Conservation (phyloP, 2,113 vertebrate genomes). For the Oophaga pumilio region DNA sequence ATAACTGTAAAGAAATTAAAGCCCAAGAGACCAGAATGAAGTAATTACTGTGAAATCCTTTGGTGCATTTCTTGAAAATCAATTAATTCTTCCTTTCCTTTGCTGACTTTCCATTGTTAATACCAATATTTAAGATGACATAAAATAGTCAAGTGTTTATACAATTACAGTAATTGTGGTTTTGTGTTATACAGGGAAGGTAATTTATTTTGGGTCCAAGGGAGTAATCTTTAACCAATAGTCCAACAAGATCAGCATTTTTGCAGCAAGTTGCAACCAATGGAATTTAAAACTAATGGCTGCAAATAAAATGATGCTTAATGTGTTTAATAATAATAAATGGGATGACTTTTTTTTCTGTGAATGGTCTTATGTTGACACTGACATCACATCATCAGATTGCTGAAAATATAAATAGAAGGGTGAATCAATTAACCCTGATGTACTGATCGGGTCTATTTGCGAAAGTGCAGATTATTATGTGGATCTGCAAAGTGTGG, state of each 20-base stretch:
- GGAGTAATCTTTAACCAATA: background rate
- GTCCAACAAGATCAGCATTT: background rate
- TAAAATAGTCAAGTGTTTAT: background rate
- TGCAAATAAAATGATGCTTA: background rate
- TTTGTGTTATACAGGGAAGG: background rate
- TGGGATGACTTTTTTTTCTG: background rate
- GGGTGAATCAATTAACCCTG: background rate
- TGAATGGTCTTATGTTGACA: background rate
- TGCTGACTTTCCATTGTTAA: background rate
- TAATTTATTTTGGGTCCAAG: background rate
- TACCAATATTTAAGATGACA: background rate
- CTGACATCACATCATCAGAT: background rate
- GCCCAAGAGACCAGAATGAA: background rate
- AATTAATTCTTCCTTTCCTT: conserved; percentile 27
- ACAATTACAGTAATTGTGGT: background rate
- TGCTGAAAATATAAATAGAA: background rate
- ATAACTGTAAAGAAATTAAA: background rate
- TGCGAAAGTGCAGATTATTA: no score
- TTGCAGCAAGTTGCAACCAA: background rate
- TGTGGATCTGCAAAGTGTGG: no score
- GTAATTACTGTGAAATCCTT: background rate
- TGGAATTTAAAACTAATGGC: background rate
- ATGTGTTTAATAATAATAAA: background rate
- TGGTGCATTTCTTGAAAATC: background rate
- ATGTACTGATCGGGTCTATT: no score